These are phyloP conservation scores for Brachyistius frenatus DNA, from an alignment of 2,113 vertebrate genomes.

Conservation along the genomic window DNA sequence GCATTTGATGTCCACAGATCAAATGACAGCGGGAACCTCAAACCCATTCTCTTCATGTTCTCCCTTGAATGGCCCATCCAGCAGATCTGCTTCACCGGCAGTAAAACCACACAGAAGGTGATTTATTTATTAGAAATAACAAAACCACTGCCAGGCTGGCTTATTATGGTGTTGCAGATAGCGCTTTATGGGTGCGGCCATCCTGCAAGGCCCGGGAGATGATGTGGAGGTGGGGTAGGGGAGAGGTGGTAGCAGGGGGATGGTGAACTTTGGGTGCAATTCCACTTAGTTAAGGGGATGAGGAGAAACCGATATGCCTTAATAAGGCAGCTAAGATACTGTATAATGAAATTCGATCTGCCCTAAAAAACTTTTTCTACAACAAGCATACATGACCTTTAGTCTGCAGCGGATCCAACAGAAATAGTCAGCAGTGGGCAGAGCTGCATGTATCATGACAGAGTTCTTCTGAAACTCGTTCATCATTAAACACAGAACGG, in stretches of 20 bases:
- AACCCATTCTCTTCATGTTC: conserved; percentile 31
- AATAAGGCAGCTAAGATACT: background rate
- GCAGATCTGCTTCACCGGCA: conserved; percentile 47
- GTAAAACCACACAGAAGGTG: conserved; percentile 33
- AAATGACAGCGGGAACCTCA: conserved; percentile 25
- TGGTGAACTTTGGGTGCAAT: conserved; percentile 3
- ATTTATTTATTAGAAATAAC: conserved; percentile 71
- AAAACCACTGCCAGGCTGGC: conserved; percentile 39
- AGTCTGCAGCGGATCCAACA: conserved; percentile 35
- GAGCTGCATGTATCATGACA: background rate
- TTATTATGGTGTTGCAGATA: conserved; percentile 48
- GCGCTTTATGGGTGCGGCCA: conserved; percentile 36
- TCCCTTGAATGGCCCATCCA: conserved; percentile 44
- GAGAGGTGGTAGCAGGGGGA: background rate
- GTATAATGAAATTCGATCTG: conserved; percentile 32
- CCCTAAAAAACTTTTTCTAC: background rate
- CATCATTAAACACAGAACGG: conserved; percentile 9
- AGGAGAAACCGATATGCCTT: conserved; percentile 9
- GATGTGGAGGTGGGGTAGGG: background rate
- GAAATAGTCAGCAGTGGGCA: conserved; percentile 17
- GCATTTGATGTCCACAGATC: conserved; percentile 41
- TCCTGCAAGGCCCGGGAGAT: conserved; percentile 1
- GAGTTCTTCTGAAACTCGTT: conserved; percentile 22
- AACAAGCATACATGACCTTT: conserved; percentile 56
- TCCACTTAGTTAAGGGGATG: conserved; percentile 13